Evolutionary conservation across 2,888 invertebrate species (phyloP).

Genomic region (Heterodera filipjevi): DNA sequence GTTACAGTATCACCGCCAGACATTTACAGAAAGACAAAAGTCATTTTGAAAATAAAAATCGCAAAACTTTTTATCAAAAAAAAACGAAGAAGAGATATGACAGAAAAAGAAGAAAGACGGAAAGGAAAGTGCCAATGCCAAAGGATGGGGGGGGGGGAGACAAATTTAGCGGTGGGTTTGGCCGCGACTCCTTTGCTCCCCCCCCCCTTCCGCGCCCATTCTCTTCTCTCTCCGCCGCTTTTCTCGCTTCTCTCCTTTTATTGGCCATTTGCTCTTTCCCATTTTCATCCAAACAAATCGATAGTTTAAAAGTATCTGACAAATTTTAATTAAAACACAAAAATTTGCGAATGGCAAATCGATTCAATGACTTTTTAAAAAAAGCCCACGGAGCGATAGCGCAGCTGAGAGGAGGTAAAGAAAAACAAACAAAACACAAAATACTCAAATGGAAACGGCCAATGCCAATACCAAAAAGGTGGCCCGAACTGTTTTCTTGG

Average conservation of each 20-base stretch:
- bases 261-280: neutral
- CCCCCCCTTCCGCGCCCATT: neutral
- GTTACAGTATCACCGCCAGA: too few relatives aligned
- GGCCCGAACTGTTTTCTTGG: slow-evolving; percentile 59
- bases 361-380: slow-evolving; percentile 53
- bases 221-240: neutral
- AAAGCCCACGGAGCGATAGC: slow-evolving; percentile 61
- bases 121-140: neutral
- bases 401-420: slow-evolving; percentile 51
- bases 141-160: neutral
- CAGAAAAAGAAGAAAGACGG: too few relatives aligned
- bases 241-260: neutral
- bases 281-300: neutral
- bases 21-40: too few relatives aligned
- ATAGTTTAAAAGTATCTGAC: neutral
- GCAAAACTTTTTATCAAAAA: too few relatives aligned
- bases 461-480: slow-evolving; percentile 40
- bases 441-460: too few relatives aligned
- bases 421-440: slow-evolving; percentile 16
- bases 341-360: neutral
- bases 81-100: too few relatives aligned
- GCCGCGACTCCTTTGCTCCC: neutral
- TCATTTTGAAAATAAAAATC: too few relatives aligned
- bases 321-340: neutral
- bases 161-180: neutral